Evolutionary conservation across 2,113 vertebrate species (phyloP), one percentile per base, ranked within the genome.

Genomic region (Laterallus jamaicensis): DNA sequence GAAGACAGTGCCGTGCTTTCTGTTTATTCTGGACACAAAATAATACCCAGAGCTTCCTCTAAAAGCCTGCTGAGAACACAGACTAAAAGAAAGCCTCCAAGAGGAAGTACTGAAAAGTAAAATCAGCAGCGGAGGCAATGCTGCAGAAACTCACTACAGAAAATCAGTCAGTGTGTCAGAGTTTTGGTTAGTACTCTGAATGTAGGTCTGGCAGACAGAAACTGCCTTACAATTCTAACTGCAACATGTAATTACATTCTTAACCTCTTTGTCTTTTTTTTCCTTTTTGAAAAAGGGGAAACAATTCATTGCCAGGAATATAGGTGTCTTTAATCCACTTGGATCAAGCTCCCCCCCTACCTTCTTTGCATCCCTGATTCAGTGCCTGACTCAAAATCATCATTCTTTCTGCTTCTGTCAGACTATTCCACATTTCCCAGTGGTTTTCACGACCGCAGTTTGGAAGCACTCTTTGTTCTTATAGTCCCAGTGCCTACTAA

Each of bases 401-500:
- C 77, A 90, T 75, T 97, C 88, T 90, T 96, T 50, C 4, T 78
- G 75, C 77, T 91, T 89, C 74, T 93, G 86, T 92, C 88, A 96
- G 83, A 93, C 86, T 73, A 94, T 59, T 80, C 77, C 83, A 94
- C 86, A 87, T 91, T 93, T 96, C 96, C 77, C 77, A 66, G 86
- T 58, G 74, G 92, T 94, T 93, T 96, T 93, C 81, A 92, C 93
- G 82, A 69, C 37, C 69, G 88, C 88, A 93, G 58, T 88, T 84
- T 94, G 93, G 96, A 95, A 93, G 92, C 58, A 94, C 58, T 94
- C 83, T 92, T 94, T 96, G 85, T 95, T 96, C 93, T 75, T 86
- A 49, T 15, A 92, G 86, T 73, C 40, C 55, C 81, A 91, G 54
- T 69, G 74, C 76, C 92, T 78, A 88, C 80, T 74, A 92, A 92